Conservation (phyloP, 2,113 vertebrate species). For the Calypte anna region DNA sequence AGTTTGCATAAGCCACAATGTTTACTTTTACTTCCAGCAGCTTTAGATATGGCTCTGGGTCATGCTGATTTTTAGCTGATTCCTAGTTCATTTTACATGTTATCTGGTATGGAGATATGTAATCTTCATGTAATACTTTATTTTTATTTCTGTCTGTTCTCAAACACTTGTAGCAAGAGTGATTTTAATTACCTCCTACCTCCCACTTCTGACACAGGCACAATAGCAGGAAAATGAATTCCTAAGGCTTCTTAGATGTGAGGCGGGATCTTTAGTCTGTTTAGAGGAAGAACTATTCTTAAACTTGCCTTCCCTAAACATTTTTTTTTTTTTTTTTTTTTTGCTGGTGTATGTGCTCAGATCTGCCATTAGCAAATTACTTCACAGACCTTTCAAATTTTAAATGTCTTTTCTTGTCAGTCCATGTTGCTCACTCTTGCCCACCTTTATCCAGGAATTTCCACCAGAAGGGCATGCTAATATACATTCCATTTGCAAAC, state of each 20-base stretch:
- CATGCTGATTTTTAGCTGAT: not conserved
- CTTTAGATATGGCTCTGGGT: not conserved
- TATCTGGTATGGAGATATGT: not conserved
- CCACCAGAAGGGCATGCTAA: not conserved
- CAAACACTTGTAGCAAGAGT: not conserved
- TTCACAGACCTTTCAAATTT: not conserved
- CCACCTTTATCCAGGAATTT: not conserved
- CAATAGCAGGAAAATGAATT: not conserved
- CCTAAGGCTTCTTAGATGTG: not conserved
- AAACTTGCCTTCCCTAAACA: not conserved
- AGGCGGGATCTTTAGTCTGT: not conserved
- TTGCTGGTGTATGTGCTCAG: not conserved
- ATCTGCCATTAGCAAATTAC: not conserved
- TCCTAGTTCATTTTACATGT: not conserved
- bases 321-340: not conserved
- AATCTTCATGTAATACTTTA: not conserved
- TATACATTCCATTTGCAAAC: not conserved
- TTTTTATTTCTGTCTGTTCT: not conserved
- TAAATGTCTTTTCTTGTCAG: not conserved
- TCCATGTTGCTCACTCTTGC: not conserved
- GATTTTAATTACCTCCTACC: not conserved
- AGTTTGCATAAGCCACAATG: accelerated
- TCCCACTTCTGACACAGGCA: not conserved
- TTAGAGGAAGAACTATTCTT: not conserved
- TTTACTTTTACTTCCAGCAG: not conserved